Conservation (phyloP, 2,113 vertebrate genomes). For the Uropsilus gracilis region DNA sequence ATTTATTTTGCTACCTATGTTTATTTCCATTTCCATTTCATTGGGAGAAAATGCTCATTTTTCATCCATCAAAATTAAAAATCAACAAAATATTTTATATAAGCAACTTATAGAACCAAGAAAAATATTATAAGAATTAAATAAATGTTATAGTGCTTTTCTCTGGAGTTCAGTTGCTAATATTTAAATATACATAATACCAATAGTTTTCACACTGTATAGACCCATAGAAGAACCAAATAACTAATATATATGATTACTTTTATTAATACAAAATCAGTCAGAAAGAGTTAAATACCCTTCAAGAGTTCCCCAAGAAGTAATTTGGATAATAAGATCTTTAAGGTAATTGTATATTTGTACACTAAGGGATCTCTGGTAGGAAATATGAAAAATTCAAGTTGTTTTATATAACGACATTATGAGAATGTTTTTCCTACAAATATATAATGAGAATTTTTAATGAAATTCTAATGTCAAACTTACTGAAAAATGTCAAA, state of each 20-base stretch:
- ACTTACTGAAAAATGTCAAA: neutral
- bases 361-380: neutral
- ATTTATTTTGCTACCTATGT: neutral
- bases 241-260: constrained; percentile 12
- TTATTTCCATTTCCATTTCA: neutral
- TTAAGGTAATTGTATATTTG: constrained; percentile 34
- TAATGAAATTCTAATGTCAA: neutral
- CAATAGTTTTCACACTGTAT: neutral
- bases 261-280: neutral
- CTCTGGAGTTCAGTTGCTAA: neutral
- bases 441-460: neutral
- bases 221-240: neutral
- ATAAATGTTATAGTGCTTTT: neutral
- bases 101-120: neutral
- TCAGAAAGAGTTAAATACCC: constrained; percentile 10
- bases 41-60: neutral
- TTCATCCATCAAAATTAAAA: neutral
- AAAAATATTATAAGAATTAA: constrained; percentile 39
- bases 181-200: neutral
- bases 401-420: neutral
- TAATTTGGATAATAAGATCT: constrained; percentile 12
- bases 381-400: constrained; percentile 32
- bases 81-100: neutral
- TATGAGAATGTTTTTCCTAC: neutral
- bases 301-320: neutral